Base-by-base conservation (phyloP, 2,797 vertebrate genomes). In the Danio aesculapii region DNA sequence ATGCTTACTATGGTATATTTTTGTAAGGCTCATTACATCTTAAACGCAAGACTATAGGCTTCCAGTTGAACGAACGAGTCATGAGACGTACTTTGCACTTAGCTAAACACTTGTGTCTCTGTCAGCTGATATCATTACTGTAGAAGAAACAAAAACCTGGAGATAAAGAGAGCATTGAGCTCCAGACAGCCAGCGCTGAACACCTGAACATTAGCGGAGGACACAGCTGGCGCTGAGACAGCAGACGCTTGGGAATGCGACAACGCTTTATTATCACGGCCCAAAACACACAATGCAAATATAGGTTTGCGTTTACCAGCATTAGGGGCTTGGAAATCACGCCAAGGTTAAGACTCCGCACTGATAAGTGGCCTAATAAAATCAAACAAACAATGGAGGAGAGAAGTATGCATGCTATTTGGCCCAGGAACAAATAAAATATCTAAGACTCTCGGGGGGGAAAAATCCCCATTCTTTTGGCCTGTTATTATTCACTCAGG, bases 211-310 rank as follows among this genome's bases (percentile, higher is more conserved):
- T 89, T 87, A 91, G 84, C 85, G 70, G 71, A 81, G 67, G 86
- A 89, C 90, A 93, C 91, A 93, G 90, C 92, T 94, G 93, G 91
- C 91, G 80, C 82, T 84, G 82, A 86, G 87, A 88, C 85, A 84
- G 79, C 75, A 83, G 85, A 79, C 81, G 79, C 84, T 75, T 84
- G 84, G 90, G 91, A 92, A 93, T 93, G 89, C 83, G 85, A 89
- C 89, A 84, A 84, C 86, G 85, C 86, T 89, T 70, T 81, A 81
- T 84, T 58, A 84, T 64, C 61, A 66, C 14, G 46, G 43, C 62
- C 21, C 61, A 68, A 75, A 70, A 79, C 53, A 66, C 67, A 75
- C 59, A 61, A 72, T 70, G 53, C 77, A 86, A 84, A 81, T 75
- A 78, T n/a, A 78, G 53, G 63, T 62, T 80, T 73, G 59, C 57